Evolutionary conservation across 2,113 vertebrate genomes (phyloP).

Genomic region (Channa argus): DNA sequence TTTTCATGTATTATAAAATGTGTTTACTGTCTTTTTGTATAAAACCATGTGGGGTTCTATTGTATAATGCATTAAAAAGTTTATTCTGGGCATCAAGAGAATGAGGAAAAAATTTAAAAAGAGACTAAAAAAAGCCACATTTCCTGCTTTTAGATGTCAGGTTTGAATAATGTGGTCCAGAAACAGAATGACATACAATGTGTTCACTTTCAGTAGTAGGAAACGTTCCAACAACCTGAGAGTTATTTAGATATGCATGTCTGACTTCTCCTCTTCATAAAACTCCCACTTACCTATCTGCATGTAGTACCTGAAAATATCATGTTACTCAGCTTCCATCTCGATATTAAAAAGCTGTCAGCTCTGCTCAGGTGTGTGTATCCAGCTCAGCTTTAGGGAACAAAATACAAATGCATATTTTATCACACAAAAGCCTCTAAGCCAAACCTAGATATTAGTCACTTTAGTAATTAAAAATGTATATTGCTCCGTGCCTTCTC

Average conservation of each 20-base stretch:
- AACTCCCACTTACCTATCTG: conserved; percentile 56
- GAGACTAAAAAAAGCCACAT: conserved; percentile 2
- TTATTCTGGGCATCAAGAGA: conserved; percentile 7
- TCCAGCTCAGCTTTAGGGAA: conserved; percentile 88
- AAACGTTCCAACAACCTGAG: conserved; percentile 37
- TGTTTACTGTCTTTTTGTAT: neutral
- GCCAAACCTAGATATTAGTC: conserved; percentile 99
- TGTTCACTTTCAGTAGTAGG: conserved; percentile 20
- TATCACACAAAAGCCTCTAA: conserved; percentile 99
- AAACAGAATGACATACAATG: neutral
- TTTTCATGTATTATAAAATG: neutral
- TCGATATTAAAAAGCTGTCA: conserved; percentile 77
- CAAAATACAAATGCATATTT: conserved; percentile 97
- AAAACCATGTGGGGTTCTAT: neutral
- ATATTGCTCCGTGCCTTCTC: conserved; percentile 96
- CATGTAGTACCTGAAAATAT: conserved; percentile 88
- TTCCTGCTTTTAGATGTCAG: conserved; percentile 17
- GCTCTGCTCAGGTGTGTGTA: conserved; percentile 78
- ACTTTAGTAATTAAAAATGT: conserved; percentile 99
- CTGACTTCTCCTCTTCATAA: conserved; percentile 38
- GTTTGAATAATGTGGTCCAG: conserved; percentile 13
- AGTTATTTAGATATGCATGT: conserved; percentile 48
- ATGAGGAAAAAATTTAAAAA: neutral
- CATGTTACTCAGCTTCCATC: conserved; percentile 42
- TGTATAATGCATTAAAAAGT: neutral